Evolutionary conservation across 2,113 vertebrate species (phyloP).

Genomic region (Peromyscus polionotus): DNA sequence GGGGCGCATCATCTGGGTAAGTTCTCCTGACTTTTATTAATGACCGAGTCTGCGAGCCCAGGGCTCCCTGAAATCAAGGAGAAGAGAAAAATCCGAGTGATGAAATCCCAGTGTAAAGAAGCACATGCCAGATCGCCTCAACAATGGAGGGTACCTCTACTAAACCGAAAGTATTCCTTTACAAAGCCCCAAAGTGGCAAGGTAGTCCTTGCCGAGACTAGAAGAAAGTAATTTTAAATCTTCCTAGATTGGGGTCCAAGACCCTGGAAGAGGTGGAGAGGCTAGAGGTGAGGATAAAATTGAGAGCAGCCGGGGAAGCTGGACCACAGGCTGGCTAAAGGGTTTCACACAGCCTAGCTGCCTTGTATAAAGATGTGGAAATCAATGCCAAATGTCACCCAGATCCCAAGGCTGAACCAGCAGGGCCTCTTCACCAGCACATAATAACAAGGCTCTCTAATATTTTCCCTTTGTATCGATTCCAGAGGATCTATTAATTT

Average conservation of each 20-base stretch:
- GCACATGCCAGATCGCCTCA: background rate
- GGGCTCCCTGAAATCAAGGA: background rate
- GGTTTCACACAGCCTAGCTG: background rate
- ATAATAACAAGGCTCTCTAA: constrained; percentile 16
- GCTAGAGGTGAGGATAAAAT: background rate
- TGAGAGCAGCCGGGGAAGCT: background rate
- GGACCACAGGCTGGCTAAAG: background rate
- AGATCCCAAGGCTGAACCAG: background rate
- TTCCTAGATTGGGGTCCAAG: background rate
- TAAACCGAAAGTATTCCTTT: constrained; percentile 42
- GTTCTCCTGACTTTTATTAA: background rate
- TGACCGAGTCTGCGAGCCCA: background rate
- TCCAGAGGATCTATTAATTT: constrained; percentile 56
- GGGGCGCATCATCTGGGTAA: background rate
- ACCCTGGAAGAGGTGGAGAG: background rate
- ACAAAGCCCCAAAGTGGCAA: background rate
- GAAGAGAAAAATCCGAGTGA: background rate
- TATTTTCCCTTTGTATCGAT: constrained; percentile 65
- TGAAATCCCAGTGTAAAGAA: constrained; percentile 1
- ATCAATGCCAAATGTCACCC: background rate
- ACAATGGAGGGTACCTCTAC: background rate
- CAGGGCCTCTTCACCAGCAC: background rate
- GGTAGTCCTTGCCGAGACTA: background rate
- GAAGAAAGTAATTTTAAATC: constrained; percentile 15
- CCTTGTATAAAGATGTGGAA: background rate